phyloP scores from a whole-genome alignment of 1,140 invertebrate species.

The Eupeodes corollae region DNA sequence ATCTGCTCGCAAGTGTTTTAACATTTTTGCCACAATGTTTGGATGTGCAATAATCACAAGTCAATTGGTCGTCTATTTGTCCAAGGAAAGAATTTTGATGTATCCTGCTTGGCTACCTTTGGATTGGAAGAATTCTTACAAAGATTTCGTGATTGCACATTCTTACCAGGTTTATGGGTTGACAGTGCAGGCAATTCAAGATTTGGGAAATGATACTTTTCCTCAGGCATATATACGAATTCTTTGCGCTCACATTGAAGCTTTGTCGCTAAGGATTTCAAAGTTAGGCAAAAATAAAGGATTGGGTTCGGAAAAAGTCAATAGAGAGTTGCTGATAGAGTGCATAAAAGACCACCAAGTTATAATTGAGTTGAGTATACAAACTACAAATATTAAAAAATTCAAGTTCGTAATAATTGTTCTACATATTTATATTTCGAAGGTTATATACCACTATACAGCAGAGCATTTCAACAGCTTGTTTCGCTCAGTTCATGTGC shows the following conservation, averaged over 20 bases:
- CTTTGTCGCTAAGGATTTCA: constrained; percentile 14
- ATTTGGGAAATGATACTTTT: constrained; percentile 12
- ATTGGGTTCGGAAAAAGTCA: no score
- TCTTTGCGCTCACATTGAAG: constrained; percentile 19
- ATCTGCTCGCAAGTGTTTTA: neutral
- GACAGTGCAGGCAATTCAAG: neutral
- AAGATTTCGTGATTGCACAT: constrained; percentile 4
- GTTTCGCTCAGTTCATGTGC: constrained; percentile 19
- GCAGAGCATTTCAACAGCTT: constrained; percentile 11
- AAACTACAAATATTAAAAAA: no score
- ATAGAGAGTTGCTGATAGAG: constrained; percentile 2
- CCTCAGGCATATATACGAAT: constrained; percentile 21
- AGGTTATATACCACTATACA: constrained; percentile 3
- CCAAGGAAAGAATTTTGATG: constrained; percentile 9
- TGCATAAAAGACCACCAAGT: constrained; percentile 21
- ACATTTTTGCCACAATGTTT: neutral
- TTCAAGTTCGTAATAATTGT: neutral
- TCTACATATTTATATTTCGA: neutral
- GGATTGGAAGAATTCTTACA: constrained; percentile 10
- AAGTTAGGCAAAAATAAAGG: constrained; percentile 6
- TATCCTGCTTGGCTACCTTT: constrained; percentile 22
- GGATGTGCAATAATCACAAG: neutral
- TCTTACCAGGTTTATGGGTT: constrained; percentile 1
- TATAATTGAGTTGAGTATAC: constrained; percentile 1
- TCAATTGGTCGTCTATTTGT: constrained; percentile 5